Evolutionary conservation across 2,888 invertebrate species (phyloP).

Genomic region (Tinea trinotella): DNA sequence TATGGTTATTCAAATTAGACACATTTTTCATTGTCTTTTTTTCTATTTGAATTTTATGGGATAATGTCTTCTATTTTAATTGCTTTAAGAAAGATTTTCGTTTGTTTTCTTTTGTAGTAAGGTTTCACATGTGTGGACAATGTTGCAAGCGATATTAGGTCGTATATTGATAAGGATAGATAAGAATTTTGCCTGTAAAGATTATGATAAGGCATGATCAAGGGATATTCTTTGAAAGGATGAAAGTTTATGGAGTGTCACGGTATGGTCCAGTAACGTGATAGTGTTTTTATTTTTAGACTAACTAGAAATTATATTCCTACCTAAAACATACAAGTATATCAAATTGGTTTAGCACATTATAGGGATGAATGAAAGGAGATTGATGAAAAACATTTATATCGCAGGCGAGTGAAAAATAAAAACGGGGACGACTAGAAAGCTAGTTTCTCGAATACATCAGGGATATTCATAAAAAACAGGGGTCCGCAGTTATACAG

Average conservation of each 20-base stretch:
- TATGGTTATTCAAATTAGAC: conserved; percentile 22
- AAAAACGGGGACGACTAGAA: too few species aligned
- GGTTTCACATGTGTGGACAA: neutral
- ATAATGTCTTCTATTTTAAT: neutral
- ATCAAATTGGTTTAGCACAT: too few species aligned
- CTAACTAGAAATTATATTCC: too few species aligned
- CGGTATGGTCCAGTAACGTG: neutral
- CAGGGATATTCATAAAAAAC: too few species aligned
- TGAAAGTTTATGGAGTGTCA: neutral
- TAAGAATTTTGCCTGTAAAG: neutral
- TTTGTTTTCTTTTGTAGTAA: neutral
- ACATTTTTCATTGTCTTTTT: neutral
- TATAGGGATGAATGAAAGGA: too few species aligned
- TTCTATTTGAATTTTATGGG: neutral
- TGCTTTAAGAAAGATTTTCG: neutral
- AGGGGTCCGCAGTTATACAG: too few species aligned
- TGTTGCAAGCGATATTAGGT: neutral
- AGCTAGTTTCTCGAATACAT: too few species aligned
- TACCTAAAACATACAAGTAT: too few species aligned
- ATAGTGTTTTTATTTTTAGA: neutral
- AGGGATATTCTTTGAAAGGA: neutral
- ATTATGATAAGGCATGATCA: neutral
- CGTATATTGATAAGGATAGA: neutral
- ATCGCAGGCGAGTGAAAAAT: too few species aligned
- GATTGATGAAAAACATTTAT: too few species aligned